These are phyloP conservation scores for Eptatretus atami DNA, from an alignment of 2,797 vertebrate species.

Conservation along the genomic window DNA sequence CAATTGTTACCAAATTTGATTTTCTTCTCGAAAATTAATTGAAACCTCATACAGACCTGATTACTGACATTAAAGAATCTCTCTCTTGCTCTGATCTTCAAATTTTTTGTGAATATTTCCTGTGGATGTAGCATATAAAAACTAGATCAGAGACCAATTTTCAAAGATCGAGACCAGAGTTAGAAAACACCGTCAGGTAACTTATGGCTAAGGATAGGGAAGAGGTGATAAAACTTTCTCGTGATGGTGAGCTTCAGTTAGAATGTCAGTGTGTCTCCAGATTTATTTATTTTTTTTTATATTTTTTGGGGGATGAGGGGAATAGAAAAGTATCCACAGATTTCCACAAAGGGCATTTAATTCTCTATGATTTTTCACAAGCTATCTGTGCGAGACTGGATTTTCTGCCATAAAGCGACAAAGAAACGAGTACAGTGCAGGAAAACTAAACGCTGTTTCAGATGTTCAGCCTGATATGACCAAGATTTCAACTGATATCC, in stretches of 20 bases:
- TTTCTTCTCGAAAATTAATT: neutral
- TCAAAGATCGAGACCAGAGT: neutral
- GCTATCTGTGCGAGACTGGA: neutral
- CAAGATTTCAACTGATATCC: conserved; percentile 2
- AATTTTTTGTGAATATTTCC: neutral
- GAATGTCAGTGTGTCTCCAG: neutral
- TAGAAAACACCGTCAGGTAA: neutral
- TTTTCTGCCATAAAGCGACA: neutral
- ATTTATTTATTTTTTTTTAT: neutral
- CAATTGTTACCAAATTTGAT: neutral
- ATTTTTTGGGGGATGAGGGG: neutral
- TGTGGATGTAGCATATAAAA: neutral
- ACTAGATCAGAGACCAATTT: conserved; percentile 1
- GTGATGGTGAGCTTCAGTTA: neutral
- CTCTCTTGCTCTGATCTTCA: neutral
- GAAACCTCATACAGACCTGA: neutral
- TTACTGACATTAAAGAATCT: neutral
- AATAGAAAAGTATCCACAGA: neutral
- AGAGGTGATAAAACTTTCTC: neutral
- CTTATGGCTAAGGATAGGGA: neutral
- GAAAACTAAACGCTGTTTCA: neutral
- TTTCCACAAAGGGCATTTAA: too few species aligned
- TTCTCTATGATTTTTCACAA: too few species aligned
- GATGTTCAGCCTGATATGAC: neutral
- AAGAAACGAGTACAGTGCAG: neutral